Percentiles rank a stretch among this genome's conserved stretches.
Evolutionary conservation across 1,140 invertebrate species (phyloP).

Genomic region (Scaptomyza montana): DNA sequence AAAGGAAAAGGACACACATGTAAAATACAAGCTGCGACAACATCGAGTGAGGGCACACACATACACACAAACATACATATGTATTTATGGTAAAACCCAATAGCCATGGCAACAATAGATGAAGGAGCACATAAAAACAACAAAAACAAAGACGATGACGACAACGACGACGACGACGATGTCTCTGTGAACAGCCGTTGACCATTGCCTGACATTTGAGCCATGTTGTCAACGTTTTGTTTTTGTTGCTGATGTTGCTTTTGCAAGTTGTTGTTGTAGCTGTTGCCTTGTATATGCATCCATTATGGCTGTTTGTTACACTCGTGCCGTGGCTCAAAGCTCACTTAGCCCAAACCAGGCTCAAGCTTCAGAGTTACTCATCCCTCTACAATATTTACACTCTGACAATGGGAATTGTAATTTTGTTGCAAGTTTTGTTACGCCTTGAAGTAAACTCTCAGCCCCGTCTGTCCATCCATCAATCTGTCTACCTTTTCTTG

Average conservation of each 20-base stretch:
- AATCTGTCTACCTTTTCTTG: too few species aligned
- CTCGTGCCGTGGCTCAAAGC: constrained; percentile 29
- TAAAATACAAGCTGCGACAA: constrained; percentile 64
- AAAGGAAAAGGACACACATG: constrained; percentile 50
- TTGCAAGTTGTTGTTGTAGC: constrained; percentile 39
- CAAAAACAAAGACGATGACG: constrained; percentile 37
- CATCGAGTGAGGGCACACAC: constrained; percentile 53
- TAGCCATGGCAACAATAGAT: constrained; percentile 41
- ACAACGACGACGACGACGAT: constrained; percentile 40
- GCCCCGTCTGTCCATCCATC: too few species aligned
- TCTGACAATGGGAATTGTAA: background rate
- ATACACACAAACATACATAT: constrained; percentile 8
- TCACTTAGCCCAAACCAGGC: constrained; percentile 20
- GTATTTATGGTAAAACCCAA: constrained; percentile 36
- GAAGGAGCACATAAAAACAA: constrained; percentile 16
- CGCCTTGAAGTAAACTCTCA: too few species aligned
- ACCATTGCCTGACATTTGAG: constrained; percentile 79
- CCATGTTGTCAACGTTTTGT: constrained; percentile 76
- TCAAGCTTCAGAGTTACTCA: constrained; percentile 2
- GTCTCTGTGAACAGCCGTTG: constrained; percentile 63
- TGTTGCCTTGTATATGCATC: constrained; percentile 56
- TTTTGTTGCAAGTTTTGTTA: too few species aligned
- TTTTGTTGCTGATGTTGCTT: constrained; percentile 26
- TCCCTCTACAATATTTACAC: background rate
- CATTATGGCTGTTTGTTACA: constrained; percentile 73